These are phyloP conservation scores for Colletes gigas DNA, from an alignment of 1,140 invertebrate genomes.

Conservation along the genomic window DNA sequence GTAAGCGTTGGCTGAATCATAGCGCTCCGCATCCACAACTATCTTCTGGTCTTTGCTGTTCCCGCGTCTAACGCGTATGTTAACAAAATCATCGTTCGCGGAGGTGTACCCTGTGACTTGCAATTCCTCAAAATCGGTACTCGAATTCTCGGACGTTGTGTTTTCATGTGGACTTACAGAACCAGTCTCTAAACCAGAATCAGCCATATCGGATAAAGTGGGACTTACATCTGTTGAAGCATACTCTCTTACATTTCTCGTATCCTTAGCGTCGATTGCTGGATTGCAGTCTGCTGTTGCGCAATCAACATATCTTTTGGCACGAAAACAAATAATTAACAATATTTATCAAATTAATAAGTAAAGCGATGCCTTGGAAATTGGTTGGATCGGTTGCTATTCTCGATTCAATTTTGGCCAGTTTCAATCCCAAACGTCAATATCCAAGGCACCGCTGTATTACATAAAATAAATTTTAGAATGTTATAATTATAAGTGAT, in stretches of 20 bases:
- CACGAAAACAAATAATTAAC: slow-evolving; percentile 20
- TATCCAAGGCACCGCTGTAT: no score
- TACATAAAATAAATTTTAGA: slow-evolving; percentile 2
- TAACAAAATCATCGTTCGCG: slow-evolving; percentile 83
- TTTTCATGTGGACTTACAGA: slow-evolving; percentile 80
- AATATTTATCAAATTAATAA: slow-evolving; percentile 30
- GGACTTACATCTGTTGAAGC: slow-evolving; percentile 43
- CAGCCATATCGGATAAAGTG: slow-evolving; percentile 79
- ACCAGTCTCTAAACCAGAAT: slow-evolving; percentile 83
- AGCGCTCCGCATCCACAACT: slow-evolving; percentile 26
- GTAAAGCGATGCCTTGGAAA: no score
- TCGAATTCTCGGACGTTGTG: slow-evolving; percentile 78
- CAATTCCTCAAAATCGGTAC: slow-evolving; percentile 77
- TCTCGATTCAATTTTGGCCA: no score
- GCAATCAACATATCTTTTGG: slow-evolving; percentile 56
- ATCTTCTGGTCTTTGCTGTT: slow-evolving; percentile 32
- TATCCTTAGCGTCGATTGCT: background rate
- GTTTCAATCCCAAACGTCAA: no score
- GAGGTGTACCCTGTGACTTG: slow-evolving; percentile 86
- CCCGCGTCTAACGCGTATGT: slow-evolving; percentile 41
- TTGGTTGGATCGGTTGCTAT: no score
- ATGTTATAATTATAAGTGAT: slow-evolving; percentile 28
- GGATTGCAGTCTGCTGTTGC: slow-evolving; percentile 17
- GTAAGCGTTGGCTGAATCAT: slow-evolving; percentile 32
- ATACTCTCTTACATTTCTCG: slow-evolving; percentile 44